Base-by-base conservation (phyloP, 2,113 vertebrate species). In the Pollachius pollachius region DNA sequence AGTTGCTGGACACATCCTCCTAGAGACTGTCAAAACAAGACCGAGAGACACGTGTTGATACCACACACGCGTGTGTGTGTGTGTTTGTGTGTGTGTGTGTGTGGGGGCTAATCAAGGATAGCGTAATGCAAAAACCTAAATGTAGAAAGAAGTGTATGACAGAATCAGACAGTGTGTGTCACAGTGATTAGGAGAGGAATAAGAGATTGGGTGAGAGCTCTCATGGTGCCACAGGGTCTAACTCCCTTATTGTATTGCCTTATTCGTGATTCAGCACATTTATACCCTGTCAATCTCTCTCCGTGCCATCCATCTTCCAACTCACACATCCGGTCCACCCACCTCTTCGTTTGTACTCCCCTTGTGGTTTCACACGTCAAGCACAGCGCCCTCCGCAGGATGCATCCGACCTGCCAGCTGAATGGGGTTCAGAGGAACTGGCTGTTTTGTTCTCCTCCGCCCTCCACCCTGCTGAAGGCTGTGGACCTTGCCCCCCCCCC, bases 21-120 rank as follows among this genome's bases (percentile, higher is more conserved):
- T 65, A 48, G 41, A 88, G 54, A 81, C 89, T 87, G 68, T 82
- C 72, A 83, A 90, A 91, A 87, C 77, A 89, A 89, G 81, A 83
- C 63, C n/a, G 70, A 69, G 69, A 66, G 67, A 23, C 67, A 52
- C 79, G 82, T 72, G 73, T 76, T 85, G 79, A 54, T 54, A 23
- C 56, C 2, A 37, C 52, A 37, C 21, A 16, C 57, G 27, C 16
- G 11, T 67, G 62, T 61, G 52, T 70, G 37, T 3, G 65, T 73
- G 64, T 82, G 37, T 81, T 74, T 65, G 61, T 8, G 64, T 64
- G 72, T 63, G 71, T 80, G 41, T 67, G 68, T 27, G 23, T 30
- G 25, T 25, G 25, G 30, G 23, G n/a, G n/a, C n/a, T n/a, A n/a
- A n/a, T n/a, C n/a, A 17, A n/a, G 54, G 15, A n/a, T 57, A 57